These are phyloP conservation scores for Calephelis virginiensis DNA, from an alignment of 1,140 invertebrate genomes.

Conservation along the genomic window DNA sequence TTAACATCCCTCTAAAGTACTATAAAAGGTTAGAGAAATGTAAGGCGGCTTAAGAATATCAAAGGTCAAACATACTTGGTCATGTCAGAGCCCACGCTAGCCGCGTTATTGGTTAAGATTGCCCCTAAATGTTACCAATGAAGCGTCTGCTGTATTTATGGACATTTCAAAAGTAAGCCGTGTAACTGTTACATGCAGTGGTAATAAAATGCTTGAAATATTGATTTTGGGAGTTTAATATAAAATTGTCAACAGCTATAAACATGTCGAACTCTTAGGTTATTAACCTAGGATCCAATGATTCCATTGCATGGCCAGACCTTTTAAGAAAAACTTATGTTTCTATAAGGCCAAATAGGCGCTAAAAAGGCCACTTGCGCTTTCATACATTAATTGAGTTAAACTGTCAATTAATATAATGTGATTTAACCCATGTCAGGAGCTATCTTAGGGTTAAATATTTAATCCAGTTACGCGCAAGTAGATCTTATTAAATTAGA, in stretches of 20 bases:
- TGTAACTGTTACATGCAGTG: slow-evolving; percentile 40
- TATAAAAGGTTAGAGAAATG: slow-evolving; percentile 24
- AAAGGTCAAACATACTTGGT: slow-evolving; percentile 45
- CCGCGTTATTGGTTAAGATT: slow-evolving; percentile 70
- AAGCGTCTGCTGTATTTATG: slow-evolving; percentile 68
- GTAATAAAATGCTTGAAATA: slow-evolving; percentile 57
- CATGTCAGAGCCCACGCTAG: slow-evolving; percentile 55
- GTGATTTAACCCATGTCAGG: too few species aligned
- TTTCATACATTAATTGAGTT: too few species aligned
- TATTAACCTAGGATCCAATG: neutral
- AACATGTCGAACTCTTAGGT: neutral
- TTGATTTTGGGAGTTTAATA: slow-evolving; percentile 21
- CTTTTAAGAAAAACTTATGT: neutral
- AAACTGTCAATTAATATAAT: too few species aligned
- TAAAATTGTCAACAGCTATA: slow-evolving; percentile 1
- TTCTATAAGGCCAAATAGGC: too few species aligned
- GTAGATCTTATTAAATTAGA: too few species aligned
- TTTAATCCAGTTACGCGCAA: too few species aligned
- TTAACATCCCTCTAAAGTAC: slow-evolving; percentile 22
- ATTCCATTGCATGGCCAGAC: too few species aligned
- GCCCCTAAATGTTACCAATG: slow-evolving; percentile 72
- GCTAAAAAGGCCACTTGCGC: too few species aligned
- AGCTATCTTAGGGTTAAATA: too few species aligned
- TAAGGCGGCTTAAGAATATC: slow-evolving; percentile 15
- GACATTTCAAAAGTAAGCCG: slow-evolving; percentile 50